Conservation (phyloP, 2,113 vertebrate species). For the Herpailurus yagouaroundi region DNA sequence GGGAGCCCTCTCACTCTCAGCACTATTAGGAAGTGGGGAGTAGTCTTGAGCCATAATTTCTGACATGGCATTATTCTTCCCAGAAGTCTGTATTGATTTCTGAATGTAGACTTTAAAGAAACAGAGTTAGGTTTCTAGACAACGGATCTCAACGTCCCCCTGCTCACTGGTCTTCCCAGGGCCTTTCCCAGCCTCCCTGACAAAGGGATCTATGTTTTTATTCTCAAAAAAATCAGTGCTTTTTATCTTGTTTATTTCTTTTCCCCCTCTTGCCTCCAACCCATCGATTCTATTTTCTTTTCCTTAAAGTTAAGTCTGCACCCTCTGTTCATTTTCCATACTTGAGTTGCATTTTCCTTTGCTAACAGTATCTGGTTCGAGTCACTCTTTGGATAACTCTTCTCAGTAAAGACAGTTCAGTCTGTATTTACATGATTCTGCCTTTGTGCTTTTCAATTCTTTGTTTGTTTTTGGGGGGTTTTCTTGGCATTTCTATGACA, state of each 20-base stretch:
- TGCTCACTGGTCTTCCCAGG: background rate
- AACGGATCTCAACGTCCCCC: background rate
- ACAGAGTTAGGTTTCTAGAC: background rate
- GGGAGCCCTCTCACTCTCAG: background rate
- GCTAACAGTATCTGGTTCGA: conserved; percentile 7
- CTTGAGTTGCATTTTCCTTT: background rate
- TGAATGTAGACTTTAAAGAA: background rate
- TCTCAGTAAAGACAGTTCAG: conserved; percentile 1
- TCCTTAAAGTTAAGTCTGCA: background rate
- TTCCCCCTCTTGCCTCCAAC: background rate
- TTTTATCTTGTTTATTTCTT: background rate
- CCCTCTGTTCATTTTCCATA: background rate
- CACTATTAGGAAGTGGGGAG: background rate
- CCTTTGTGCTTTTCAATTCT: conserved; percentile 1
- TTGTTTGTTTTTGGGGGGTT: background rate
- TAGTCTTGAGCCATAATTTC: background rate
- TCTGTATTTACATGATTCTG: conserved; percentile 34
- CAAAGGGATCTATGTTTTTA: background rate
- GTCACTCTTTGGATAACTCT: conserved; percentile 15
- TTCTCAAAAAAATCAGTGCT: background rate
- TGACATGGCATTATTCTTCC: background rate
- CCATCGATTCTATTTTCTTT: background rate
- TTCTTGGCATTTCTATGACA: background rate
- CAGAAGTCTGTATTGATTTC: background rate
- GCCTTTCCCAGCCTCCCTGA: background rate